Base-by-base conservation (phyloP, 2,888 invertebrate genomes). In the Machimus rusticus region DNA sequence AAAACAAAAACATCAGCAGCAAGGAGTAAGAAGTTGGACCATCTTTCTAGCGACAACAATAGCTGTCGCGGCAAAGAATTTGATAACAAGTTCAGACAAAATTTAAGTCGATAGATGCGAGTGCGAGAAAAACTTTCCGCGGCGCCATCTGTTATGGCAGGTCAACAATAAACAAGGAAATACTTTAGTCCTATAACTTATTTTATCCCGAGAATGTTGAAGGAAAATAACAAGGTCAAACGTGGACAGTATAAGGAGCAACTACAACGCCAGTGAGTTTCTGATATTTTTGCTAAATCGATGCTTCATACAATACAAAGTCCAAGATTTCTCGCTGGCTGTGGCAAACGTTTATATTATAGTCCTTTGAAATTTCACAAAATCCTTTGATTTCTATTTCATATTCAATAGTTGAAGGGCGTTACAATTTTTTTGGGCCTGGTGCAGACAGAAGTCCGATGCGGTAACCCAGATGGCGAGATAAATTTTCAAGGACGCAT, bases 401-500 rank as follows among this genome's bases (percentile, higher is more conserved):
- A 39, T 39, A 43, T 37, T 14, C n/a, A 39, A 19, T 12, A 3
- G 28, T 12, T 14, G 66, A 12, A 19, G 66, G 23, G 66, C 12
- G 23, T 23, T 12, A 46, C 2, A 46, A 66, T 66, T 23, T 23
- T 23, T 66, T n/a, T 57, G 19, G 23, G 19, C 39, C 5, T 51
- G 51, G 1, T 23, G 66, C 66, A 66, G 66, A 66, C 66, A 66
- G 28, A 66, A 78, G 12, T 37, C 5, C 43, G 37, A 46, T 78
- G 78, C 37, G 39, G 78, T 43, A 39, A 23, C 19, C 78, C 28
- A 78, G 78, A 78, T 78, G 78, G 34, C 23, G 39, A 43, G 39
- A 43, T 78, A 78, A 78, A 43, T 78, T 78, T 78, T 78, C 78
- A 78, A 78, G 43, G 39, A 37, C 37, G 43, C 43, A 78, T 43